Percentiles rank a stretch among this genome's conserved stretches.
Evolutionary conservation across 1,140 invertebrate genomes (phyloP).

Genomic region (Drosophila tropicalis): DNA sequence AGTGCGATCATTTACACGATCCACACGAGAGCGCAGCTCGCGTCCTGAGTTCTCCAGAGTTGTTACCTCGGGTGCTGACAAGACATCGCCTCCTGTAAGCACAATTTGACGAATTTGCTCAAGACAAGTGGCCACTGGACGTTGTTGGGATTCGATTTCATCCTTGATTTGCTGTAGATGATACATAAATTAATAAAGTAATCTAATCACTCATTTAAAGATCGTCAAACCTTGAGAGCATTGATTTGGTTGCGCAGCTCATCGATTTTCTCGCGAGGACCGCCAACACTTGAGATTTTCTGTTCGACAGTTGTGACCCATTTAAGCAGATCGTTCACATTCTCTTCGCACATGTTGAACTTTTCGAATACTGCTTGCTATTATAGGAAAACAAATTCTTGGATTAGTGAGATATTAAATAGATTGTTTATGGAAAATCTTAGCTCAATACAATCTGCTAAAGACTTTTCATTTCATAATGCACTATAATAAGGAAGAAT

Average conservation of each 20-base stretch:
- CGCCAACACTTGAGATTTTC: conserved; percentile 93
- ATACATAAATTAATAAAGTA: conserved; percentile 13
- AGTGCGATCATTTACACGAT: conserved; percentile 90
- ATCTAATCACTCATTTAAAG: background rate
- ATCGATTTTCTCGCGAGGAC: conserved; percentile 94
- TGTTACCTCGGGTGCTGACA: conserved; percentile 94
- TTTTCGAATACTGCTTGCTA: conserved; percentile 97
- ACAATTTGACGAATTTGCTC: conserved; percentile 96
- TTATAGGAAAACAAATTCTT: conserved; percentile 21
- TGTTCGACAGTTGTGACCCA: conserved; percentile 95
- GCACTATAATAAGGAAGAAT: conserved; percentile 24
- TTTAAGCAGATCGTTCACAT: conserved; percentile 91
- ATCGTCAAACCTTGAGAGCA: conserved; percentile 89
- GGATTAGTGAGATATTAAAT: conserved; percentile 8
- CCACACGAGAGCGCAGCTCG: conserved; percentile 92
- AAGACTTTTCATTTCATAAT: conserved; percentile 26
- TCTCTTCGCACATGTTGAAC: conserved; percentile 94
- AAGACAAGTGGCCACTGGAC: conserved; percentile 92
- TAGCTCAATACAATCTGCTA: conserved; percentile 50
- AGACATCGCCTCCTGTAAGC: conserved; percentile 93
- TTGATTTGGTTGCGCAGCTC: conserved; percentile 95
- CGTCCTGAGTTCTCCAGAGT: conserved; percentile 93
- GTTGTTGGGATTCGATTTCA: conserved; percentile 93
- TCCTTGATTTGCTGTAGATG: conserved; percentile 91
- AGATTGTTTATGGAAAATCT: background rate